Evolutionary conservation across 2,113 vertebrate genomes (phyloP), one percentile per base, ranked within the genome.

Genomic region (Eptesicus fuscus): DNA sequence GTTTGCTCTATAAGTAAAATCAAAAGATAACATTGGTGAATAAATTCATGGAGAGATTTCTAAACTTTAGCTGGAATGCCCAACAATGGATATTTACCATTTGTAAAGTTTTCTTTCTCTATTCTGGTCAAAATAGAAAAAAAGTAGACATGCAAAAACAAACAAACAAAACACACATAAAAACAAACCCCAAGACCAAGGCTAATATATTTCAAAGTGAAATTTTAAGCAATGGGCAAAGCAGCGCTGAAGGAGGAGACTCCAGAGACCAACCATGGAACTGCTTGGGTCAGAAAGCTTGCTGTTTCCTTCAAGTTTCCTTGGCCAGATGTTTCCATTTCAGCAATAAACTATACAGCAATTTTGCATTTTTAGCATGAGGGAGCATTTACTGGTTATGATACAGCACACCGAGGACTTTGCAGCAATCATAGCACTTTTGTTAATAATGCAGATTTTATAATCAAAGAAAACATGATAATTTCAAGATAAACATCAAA

Each of bases 241-340:
- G 40, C 30, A 23, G 90, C 80, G 30, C 59, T 7, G 56, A 30
- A 91, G 32, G 59, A 79, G 40, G 40, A 84, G 71, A 25, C 47
- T 56, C 90, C n/a, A 4, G 96, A 92, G 96, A 78, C 25, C 83
- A 90, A 65, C 53, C 42, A 88, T 11, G 32, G 83, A 93, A 88
- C 80, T 82, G 84, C 71, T 93, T 82, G 30, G 65, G 84, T 95
- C 96, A 44, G 84, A 96, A 92, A 92, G 94, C 84, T 95, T 76
- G 74, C 13, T n/a, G 78, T 80, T 89, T 84, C 80, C 79, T 95
- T 94, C 76, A 71, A 17, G 61, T 88, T 85, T 65, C 56, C 73
- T 37, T 13, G 51, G 90, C 84, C 96, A 96, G 92, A 95, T 96
- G 88, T 87, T 95, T 96, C 84, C 67, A 56, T 90, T 93, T 92